Percentiles rank a stretch among this genome's conserved stretches.
These are phyloP conservation scores for Reticulitermes speratus DNA, from an alignment of 1,140 invertebrate genomes.

Conservation along the genomic window DNA sequence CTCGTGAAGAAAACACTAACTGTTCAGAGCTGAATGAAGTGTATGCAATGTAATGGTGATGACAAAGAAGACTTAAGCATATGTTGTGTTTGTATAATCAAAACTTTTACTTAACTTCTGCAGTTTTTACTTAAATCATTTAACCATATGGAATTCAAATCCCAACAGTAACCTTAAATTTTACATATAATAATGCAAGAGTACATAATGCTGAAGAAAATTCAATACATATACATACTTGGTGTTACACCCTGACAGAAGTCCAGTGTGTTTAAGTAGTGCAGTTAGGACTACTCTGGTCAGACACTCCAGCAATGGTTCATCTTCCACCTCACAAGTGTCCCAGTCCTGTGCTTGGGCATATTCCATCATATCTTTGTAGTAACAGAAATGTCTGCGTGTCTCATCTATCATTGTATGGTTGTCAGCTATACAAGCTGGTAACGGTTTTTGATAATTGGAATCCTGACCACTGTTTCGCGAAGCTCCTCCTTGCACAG, in stretches of 20 bases:
- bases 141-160: no score
- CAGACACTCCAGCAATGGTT: conserved; percentile 51
- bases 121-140: no score
- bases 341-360: conserved; percentile 51
- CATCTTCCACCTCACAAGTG: conserved; percentile 51
- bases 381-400: neutral
- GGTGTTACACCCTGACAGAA: conserved; percentile 34
- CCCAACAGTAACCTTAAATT: no score
- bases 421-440: neutral
- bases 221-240: neutral
- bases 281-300: conserved; percentile 54
- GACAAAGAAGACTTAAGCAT: no score
- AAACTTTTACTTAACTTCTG: no score
- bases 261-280: conserved; percentile 55
- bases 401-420: neutral
- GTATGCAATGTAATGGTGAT: no score
- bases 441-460: neutral
- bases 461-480: neutral
- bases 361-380: conserved; percentile 41
- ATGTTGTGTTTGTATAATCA: no score
- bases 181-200: neutral
- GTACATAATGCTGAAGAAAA: neutral
- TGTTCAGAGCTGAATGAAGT: no score
- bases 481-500: neutral
- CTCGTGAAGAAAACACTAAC: no score